These are phyloP conservation scores for Rapana venosa DNA, from an alignment of 2,888 invertebrate species.

Conservation along the genomic window DNA sequence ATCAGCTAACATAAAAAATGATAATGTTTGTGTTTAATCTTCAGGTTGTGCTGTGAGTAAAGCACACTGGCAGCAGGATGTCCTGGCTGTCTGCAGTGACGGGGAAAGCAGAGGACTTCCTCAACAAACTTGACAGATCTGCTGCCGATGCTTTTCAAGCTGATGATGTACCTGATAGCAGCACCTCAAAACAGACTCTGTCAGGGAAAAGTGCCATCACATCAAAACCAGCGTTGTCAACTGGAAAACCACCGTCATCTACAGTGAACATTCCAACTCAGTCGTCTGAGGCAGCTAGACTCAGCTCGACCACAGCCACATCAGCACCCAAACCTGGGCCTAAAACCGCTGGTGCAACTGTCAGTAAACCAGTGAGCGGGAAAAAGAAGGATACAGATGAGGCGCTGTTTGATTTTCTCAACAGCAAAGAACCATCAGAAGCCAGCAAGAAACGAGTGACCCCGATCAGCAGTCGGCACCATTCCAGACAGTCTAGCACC, in stretches of 20 bases:
- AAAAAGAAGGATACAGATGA: constrained; percentile 76
- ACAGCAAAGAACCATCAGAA: constrained; percentile 73
- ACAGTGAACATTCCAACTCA: constrained; percentile 65
- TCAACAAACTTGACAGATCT: constrained; percentile 87
- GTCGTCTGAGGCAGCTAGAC: constrained; percentile 45
- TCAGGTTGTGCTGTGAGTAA: background rate
- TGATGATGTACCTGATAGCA: constrained; percentile 46
- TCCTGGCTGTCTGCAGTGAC: constrained; percentile 87
- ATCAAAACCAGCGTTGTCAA: background rate
- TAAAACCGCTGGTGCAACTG: constrained; percentile 23
- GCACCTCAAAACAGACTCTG: background rate
- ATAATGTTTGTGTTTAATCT: background rate
- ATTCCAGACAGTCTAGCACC: constrained; percentile 76
- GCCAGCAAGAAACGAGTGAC: constrained; percentile 59
- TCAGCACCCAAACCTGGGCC: constrained; percentile 28
- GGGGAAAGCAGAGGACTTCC: constrained; percentile 86
- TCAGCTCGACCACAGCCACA: background rate
- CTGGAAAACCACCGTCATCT: constrained; percentile 41
- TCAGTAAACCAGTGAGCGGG: constrained; percentile 33
- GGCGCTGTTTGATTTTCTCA: constrained; percentile 79
- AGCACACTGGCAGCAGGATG: constrained; percentile 78
- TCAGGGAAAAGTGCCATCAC: background rate
- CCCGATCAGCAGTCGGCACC: constrained; percentile 65
- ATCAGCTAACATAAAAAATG: background rate
- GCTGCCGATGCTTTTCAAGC: constrained; percentile 83